A percentile compares a stretch with the other conserved stretches of the same genome.
Conservation (phyloP, 2,113 vertebrate genomes). For the Chionodraco myersi region DNA sequence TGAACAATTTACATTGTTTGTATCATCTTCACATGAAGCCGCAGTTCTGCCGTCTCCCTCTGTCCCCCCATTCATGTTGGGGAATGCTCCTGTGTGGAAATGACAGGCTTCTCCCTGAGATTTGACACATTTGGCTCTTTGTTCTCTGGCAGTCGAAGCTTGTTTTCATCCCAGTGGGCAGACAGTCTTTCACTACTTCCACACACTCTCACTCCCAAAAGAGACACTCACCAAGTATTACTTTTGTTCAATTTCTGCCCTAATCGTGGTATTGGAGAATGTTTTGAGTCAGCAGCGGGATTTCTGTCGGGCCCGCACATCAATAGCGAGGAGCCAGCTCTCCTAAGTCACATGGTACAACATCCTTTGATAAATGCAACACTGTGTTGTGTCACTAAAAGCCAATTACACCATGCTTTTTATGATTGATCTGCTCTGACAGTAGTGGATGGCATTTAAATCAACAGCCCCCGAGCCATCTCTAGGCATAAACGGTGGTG, state of each 20-base stretch:
- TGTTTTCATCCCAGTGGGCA: conserved; percentile 68
- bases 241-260: conserved; percentile 64
- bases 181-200: conserved; percentile 52
- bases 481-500: conserved; percentile 74
- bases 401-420: conserved; percentile 84
- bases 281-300: conserved; percentile 79
- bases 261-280: conserved; percentile 61
- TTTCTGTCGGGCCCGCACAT: conserved; percentile 59
- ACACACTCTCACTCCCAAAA: conserved; percentile 17
- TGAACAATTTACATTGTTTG: conserved; percentile 33
- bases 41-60: conserved; percentile 43
- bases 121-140: conserved; percentile 76
- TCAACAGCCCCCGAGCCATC: conserved; percentile 79
- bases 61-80: conserved; percentile 54
- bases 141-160: conserved; percentile 66
- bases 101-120: conserved; percentile 69
- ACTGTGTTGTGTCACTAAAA: conserved; percentile 82
- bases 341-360: conserved; percentile 74
- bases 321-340: conserved; percentile 56
- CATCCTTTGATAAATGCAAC: conserved; percentile 81
- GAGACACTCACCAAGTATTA: conserved; percentile 60
- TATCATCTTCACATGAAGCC: conserved; percentile 43
- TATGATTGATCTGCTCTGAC: conserved; percentile 82
- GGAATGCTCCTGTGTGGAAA: conserved; percentile 60
- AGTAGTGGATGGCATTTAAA: conserved; percentile 82